Percentiles rank a stretch among this genome's conserved stretches.
Evolutionary conservation across 2,113 vertebrate genomes (phyloP).

Genomic region (Rissa tridactyla): DNA sequence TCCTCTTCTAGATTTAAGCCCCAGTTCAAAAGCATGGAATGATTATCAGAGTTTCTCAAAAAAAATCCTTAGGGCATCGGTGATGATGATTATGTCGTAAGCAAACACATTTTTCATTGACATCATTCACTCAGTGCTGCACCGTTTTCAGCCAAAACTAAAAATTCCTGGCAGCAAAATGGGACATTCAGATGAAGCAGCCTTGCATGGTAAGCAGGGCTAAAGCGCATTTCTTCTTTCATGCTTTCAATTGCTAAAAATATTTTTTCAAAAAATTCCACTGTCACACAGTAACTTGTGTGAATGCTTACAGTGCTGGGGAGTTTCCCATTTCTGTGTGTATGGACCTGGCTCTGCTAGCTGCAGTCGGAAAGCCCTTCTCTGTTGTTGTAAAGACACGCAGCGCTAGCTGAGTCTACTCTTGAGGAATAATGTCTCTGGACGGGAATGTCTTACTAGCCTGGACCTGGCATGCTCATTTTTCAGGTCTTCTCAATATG

Average conservation of each 20-base stretch:
- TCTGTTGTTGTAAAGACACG: rapidly evolving
- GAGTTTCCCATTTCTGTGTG: not conserved
- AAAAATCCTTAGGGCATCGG: not conserved
- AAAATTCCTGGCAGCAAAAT: not conserved
- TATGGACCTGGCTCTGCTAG: not conserved
- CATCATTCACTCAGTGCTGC: not conserved
- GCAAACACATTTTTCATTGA: not conserved
- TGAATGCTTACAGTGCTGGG: not conserved
- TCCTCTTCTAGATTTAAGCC: not conserved
- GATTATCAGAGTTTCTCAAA: not conserved
- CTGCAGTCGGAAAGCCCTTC: rapidly evolving
- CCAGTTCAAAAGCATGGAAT: not conserved
- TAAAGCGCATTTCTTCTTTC: not conserved
- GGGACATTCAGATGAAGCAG: not conserved
- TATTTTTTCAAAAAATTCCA: not conserved
- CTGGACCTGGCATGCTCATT: not conserved
- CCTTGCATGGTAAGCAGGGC: not conserved
- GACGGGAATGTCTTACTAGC: not conserved
- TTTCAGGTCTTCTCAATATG: not conserved
- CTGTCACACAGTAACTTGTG: not conserved
- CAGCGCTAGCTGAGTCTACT: rapidly evolving
- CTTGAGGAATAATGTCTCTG: not conserved
- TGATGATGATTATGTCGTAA: not conserved
- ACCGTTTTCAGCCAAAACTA: not conserved
- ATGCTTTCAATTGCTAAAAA: not conserved